phyloP scores from a whole-genome alignment of 2,113 vertebrate species.

The Limanda limanda region DNA sequence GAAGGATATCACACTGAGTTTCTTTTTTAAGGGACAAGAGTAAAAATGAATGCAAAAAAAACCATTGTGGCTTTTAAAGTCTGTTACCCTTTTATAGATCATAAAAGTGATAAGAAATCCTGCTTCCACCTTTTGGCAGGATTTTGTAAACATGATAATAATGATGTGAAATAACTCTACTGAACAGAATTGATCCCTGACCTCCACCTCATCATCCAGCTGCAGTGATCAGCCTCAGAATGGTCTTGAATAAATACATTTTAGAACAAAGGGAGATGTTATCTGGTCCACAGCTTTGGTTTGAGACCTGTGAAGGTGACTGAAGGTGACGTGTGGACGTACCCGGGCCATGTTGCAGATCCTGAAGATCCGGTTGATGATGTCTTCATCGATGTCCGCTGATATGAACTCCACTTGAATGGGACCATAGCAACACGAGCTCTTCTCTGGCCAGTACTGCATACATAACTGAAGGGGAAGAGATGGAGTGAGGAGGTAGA shows the following conservation, averaged over 20 bases:
- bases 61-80: too few species aligned
- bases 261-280: too few species aligned
- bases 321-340: conserved; percentile 26
- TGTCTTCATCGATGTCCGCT: conserved; percentile 96
- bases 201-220: neutral
- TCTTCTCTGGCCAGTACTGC: conserved; percentile 99
- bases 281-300: too few species aligned
- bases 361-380: conserved; percentile 97
- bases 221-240: too few species aligned
- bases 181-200: neutral
- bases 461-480: conserved; percentile 87
- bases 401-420: conserved; percentile 98
- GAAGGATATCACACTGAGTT: too few species aligned
- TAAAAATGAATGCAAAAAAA: too few species aligned
- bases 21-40: too few species aligned
- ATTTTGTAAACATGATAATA: neutral
- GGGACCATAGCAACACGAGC: conserved; percentile 93
- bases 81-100: too few species aligned
- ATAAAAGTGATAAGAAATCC: too few species aligned
- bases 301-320: too few species aligned
- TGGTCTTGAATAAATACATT: too few species aligned
- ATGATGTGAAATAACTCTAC: too few species aligned
- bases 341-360: conserved; percentile 99
- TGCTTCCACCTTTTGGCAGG: neutral
- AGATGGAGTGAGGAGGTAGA: neutral